Evolutionary conservation across 2,113 vertebrate genomes (phyloP), one percentile per base, ranked within the genome.

Genomic region (Macrotus californicus): DNA sequence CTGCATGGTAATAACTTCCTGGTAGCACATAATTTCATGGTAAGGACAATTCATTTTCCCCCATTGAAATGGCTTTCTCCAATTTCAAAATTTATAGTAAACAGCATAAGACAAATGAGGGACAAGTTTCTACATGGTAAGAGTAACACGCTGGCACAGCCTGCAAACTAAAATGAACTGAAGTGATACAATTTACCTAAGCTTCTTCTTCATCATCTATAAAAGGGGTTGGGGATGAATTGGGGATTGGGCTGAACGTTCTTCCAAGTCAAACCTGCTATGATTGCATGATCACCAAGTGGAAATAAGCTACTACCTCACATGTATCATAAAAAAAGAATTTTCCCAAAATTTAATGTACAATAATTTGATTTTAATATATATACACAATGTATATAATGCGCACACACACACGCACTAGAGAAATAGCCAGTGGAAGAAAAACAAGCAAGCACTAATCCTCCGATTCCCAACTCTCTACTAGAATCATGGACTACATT

Each of bases 1-100:
- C 88, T 97, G 93, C 90, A 95, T 7, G 9, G 56, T 66, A 88
- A 92, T 66, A 70, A 92, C 79, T 97, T 95, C 64, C 95, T 87
- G 76, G 85, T 77, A 87, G 75, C 50, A 61, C 43, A 87, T 76
- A 83, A 87, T 92, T 92, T 87, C 93, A 92, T 15, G 48, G 16
- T 88, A 79, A 82, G 75, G 46, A 50, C 75, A 94, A 66, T 72
- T 92, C 46, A 93, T 73, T 85, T 39, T 16, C 26, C 41, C 24
- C 48, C 48, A 64, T 0, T 80, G 29, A 95, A 86, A 84, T 70
- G 41, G 50, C 81, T 96, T 94, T 77, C 59, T 86, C 84, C 56
- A 92, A 66, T 72, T 94, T 85, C 52, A 94, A 95, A 95, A 81
- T 61, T 80, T 80, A 77, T 31, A 89, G 36, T 89, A 89, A 96